Evolutionary conservation across 2,888 invertebrate species (phyloP).

Genomic region (Prenolepis imparis): DNA sequence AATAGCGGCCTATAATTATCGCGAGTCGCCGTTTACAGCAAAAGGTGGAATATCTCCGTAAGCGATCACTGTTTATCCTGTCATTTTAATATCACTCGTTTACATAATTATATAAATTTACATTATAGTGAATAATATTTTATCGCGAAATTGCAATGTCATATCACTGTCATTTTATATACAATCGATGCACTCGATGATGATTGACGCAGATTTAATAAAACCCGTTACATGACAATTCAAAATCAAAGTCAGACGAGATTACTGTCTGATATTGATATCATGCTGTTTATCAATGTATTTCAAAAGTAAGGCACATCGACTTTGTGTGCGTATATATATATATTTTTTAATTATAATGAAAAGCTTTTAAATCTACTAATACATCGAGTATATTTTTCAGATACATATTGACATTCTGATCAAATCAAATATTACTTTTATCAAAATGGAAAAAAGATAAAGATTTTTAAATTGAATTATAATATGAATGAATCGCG

Average conservation of each 20-base stretch:
- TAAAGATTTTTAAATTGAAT: neutral
- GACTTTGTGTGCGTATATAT: neutral
- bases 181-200: constrained; percentile 5
- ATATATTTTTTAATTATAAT: neutral
- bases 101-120: neutral
- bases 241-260: constrained; percentile 11
- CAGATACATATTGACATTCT: neutral
- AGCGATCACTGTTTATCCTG: constrained; percentile 1
- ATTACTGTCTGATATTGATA: constrained; percentile 6
- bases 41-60: constrained; percentile 3
- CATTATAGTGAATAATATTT: constrained; percentile 23
- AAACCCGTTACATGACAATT: constrained; percentile 25
- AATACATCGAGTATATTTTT: neutral
- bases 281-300: neutral
- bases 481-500: neutral
- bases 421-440: neutral
- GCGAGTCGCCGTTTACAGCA: constrained; percentile 31
- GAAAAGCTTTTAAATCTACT: neutral
- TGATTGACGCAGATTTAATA: constrained; percentile 15
- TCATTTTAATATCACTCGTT: neutral
- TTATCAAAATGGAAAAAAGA: neutral
- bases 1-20: constrained; percentile 36
- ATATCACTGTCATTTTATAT: constrained; percentile 6
- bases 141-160: constrained; percentile 1
- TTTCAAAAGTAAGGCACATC: constrained; percentile 2